These are phyloP conservation scores for Agrotis ipsilon DNA, from an alignment of 2,888 invertebrate species.

Conservation along the genomic window DNA sequence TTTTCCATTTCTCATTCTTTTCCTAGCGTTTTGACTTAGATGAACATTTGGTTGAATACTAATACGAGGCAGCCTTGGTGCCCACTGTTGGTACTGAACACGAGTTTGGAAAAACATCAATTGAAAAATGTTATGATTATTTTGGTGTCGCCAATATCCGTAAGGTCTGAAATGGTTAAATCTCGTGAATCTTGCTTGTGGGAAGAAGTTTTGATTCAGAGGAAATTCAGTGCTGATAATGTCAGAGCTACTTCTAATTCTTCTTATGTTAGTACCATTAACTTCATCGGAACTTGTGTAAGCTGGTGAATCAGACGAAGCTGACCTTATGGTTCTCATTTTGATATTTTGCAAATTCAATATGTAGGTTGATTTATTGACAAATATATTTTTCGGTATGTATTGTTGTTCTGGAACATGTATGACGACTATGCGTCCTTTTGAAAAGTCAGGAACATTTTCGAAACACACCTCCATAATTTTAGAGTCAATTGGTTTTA, in stretches of 20 bases:
- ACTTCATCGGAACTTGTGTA: slow-evolving; percentile 76
- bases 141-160: slow-evolving; percentile 71
- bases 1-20: slow-evolving; percentile 67
- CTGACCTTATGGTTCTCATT: slow-evolving; percentile 59
- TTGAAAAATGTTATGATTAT: slow-evolving; percentile 70
- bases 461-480: slow-evolving; percentile 71
- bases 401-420: slow-evolving; percentile 76
- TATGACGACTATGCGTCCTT: slow-evolving; percentile 72
- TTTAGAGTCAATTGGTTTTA: slow-evolving; percentile 64
- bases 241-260: slow-evolving; percentile 68
- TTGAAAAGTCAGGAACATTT: slow-evolving; percentile 76
- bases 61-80: slow-evolving; percentile 56
- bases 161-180: slow-evolving; percentile 66
- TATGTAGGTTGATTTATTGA: slow-evolving; percentile 77
- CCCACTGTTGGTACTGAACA: slow-evolving; percentile 68
- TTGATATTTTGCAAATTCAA: slow-evolving; percentile 75
- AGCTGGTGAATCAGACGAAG: slow-evolving; percentile 64
- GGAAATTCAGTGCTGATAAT: slow-evolving; percentile 37
- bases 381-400: slow-evolving; percentile 78
- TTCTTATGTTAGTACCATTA: slow-evolving; percentile 73
- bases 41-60: slow-evolving; percentile 47
- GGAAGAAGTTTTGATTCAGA: slow-evolving; percentile 49
- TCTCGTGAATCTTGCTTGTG: slow-evolving; percentile 56
- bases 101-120: slow-evolving; percentile 70
- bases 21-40: slow-evolving; percentile 54